A percentile compares a stretch with the other conserved stretches of the same genome.
These are phyloP conservation scores for Ephydatia muelleri DNA, from an alignment of 37 sponge, comb jelly and placozoan genomes.

Conservation along the genomic window DNA sequence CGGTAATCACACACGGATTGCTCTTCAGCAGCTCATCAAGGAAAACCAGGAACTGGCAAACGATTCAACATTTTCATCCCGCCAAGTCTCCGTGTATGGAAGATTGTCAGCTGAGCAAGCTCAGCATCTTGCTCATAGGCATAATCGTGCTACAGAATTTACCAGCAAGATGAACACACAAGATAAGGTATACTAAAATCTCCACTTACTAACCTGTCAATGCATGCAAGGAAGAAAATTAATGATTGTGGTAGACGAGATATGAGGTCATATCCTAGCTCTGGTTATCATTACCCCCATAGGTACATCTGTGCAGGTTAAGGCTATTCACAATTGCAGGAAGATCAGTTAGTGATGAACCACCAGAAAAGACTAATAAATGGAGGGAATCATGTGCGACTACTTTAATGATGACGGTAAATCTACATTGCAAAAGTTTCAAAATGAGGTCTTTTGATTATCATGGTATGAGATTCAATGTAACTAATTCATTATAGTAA, in stretches of 20 bases:
- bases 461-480: neutral
- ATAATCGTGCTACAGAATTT: conserved; percentile 9
- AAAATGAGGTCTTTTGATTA: neutral
- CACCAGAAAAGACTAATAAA: conserved; percentile 13
- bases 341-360: neutral
- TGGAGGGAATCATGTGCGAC: conserved; percentile 18
- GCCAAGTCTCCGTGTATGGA: neutral
- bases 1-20: conserved; percentile 22
- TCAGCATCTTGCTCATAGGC: conserved; percentile 7
- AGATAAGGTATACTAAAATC: neutral
- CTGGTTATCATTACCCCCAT: neutral
- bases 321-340: conserved; percentile 4
- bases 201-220: neutral
- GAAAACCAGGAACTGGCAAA: neutral
- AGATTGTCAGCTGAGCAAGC: neutral
- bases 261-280: neutral
- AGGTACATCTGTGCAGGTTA: neutral
- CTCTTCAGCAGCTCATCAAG: conserved; percentile 3
- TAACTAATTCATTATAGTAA: neutral
- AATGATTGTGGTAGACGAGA: neutral
- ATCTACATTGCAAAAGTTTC: too few relatives aligned
- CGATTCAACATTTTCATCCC: too few relatives aligned
- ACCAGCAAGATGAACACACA: neutral
- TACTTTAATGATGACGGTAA: conserved; percentile 17
- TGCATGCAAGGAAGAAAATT: neutral